These are phyloP conservation scores for Copidosoma floridanum DNA, from an alignment of 1,140 invertebrate genomes.

Conservation along the genomic window DNA sequence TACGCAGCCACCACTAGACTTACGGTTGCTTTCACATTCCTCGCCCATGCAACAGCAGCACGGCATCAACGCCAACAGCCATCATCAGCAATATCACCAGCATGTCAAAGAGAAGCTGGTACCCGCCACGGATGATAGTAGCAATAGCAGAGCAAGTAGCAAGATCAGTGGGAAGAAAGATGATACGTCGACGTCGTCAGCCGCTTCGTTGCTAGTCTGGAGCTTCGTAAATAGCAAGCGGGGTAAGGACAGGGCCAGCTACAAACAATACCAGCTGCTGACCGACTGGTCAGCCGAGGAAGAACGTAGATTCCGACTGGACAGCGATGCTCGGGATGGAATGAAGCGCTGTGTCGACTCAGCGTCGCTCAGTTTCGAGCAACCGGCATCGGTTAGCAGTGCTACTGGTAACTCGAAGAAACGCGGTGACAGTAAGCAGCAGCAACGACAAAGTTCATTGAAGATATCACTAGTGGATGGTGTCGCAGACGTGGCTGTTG, in stretches of 20 bases:
- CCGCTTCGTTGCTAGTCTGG: no score
- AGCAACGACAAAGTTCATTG: constrained; percentile 10
- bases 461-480: neutral
- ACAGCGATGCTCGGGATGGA: constrained; percentile 42
- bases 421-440: constrained; percentile 30
- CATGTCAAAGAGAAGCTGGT: constrained; percentile 28
- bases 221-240: constrained; percentile 40
- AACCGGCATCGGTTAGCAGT: no score
- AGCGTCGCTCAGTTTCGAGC: neutral
- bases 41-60: constrained; percentile 31
- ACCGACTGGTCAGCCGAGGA: constrained; percentile 47
- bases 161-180: constrained; percentile 32
- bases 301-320: constrained; percentile 44
- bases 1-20: constrained; percentile 61
- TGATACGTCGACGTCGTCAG: constrained; percentile 30
- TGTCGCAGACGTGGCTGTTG: constrained; percentile 27
- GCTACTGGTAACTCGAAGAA: constrained; percentile 24
- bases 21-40: constrained; percentile 54
- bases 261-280: constrained; percentile 40
- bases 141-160: constrained; percentile 26
- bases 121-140: constrained; percentile 19
- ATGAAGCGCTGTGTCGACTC: constrained; percentile 32
- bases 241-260: constrained; percentile 38
- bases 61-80: neutral
- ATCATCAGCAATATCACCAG: neutral